Percentiles rank a stretch among this genome's conserved stretches.
Conservation (phyloP, 2,113 vertebrate genomes). For the Periophthalmodon schlosseri region DNA sequence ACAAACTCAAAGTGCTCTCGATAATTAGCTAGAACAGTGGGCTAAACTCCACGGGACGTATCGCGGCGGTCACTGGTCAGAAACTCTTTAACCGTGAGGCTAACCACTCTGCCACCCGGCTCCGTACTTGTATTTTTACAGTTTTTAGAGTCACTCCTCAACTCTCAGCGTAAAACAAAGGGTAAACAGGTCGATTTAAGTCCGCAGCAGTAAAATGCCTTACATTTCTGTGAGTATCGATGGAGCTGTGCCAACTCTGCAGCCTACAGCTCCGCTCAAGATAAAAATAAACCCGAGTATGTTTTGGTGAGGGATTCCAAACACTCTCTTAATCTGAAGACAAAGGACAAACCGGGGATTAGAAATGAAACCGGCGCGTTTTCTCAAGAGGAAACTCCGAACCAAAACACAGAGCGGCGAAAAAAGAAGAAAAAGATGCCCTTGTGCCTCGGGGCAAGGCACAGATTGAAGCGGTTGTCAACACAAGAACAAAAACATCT, state of each 20-base stretch:
- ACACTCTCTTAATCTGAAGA: slow-evolving; percentile 53
- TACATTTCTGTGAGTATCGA: slow-evolving; percentile 61
- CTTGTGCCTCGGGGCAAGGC: slow-evolving; percentile 29
- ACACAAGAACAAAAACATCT: slow-evolving; percentile 10
- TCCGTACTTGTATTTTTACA: too few species aligned
- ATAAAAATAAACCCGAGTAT: slow-evolving; percentile 67
- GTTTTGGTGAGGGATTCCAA: slow-evolving; percentile 72
- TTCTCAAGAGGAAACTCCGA: slow-evolving; percentile 14
- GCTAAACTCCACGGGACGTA: too few species aligned
- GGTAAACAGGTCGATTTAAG: neutral
- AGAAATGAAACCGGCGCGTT: neutral
- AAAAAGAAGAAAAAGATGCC: neutral
- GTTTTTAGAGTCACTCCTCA: too few species aligned
- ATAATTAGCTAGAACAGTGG: neutral
- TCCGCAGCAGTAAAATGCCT: slow-evolving; percentile 46
- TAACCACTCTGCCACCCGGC: too few species aligned
- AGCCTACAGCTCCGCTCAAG: slow-evolving; percentile 39
- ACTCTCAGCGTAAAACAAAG: neutral
- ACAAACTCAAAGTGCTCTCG: slow-evolving; percentile 20
- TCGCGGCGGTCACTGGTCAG: too few species aligned
- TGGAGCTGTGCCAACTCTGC: slow-evolving; percentile 69
- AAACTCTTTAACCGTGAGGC: too few species aligned
- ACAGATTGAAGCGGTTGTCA: slow-evolving; percentile 2
- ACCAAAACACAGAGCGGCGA: neutral
- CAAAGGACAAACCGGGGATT: slow-evolving; percentile 22